phyloP scores from a whole-genome alignment of 2,888 invertebrate species.

The Chironomus tentans region DNA sequence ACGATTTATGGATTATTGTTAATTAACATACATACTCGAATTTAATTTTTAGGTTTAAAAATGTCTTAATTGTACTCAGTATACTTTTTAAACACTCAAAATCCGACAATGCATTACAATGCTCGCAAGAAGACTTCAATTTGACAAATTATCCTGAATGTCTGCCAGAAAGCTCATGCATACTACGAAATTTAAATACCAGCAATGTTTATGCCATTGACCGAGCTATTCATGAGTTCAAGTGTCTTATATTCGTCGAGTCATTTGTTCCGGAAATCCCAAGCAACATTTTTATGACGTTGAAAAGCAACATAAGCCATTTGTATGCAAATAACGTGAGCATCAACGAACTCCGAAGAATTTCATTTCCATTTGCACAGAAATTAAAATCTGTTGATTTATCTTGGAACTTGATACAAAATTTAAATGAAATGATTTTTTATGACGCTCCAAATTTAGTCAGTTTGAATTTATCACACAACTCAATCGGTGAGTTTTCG shows the following conservation, averaged over 20 bases:
- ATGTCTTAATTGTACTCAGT: too few relatives aligned
- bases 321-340: slow-evolving; percentile 15
- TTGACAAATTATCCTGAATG: not conserved
- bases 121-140: too few relatives aligned
- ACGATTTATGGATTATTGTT: too few relatives aligned
- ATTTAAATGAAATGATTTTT: not conserved
- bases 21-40: too few relatives aligned
- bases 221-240: slow-evolving; percentile 5
- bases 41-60: too few relatives aligned
- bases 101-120: too few relatives aligned
- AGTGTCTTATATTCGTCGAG: not conserved
- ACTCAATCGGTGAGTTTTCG: not conserved
- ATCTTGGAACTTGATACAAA: not conserved
- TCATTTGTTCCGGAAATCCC: slow-evolving; percentile 12
- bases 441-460: slow-evolving; percentile 1
- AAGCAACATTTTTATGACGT: not conserved
- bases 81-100: too few relatives aligned
- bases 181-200: not conserved
- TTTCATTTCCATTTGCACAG: slow-evolving; percentile 3
- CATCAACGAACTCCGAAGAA: not conserved
- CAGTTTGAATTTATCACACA: not conserved
- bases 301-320: slow-evolving; percentile 7
- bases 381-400: not conserved
- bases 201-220: not conserved
- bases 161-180: not conserved